phyloP scores from a whole-genome alignment of 2,888 invertebrate species.

The Hybos culiciformis region DNA sequence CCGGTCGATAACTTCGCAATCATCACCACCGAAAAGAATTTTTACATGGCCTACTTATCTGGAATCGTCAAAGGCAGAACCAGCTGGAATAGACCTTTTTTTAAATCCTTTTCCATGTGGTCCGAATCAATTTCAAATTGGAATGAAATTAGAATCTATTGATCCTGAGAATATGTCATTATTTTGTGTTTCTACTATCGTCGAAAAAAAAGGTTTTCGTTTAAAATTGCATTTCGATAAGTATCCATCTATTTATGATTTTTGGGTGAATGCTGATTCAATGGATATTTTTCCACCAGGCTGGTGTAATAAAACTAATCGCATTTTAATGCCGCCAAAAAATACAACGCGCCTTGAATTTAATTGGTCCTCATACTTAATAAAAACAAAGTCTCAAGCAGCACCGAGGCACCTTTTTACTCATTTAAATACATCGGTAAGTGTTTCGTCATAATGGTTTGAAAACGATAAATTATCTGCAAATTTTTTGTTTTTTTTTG shows the following conservation, averaged over 20 bases:
- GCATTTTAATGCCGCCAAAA: slow-evolving; percentile 65
- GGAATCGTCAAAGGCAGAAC: slow-evolving; percentile 52
- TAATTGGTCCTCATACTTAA: slow-evolving; percentile 74
- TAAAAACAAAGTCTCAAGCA: slow-evolving; percentile 54
- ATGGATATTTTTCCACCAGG: slow-evolving; percentile 81
- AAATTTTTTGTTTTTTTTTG: no score
- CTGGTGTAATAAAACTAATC: slow-evolving; percentile 82
- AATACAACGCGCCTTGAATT: slow-evolving; percentile 49
- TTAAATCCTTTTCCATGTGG: slow-evolving; percentile 59
- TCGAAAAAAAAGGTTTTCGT: slow-evolving; percentile 69
- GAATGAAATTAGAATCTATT: slow-evolving; percentile 86
- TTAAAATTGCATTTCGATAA: slow-evolving; percentile 85
- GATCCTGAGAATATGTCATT: slow-evolving; percentile 83
- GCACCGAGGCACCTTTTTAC: slow-evolving; percentile 68
- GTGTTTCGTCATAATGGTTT: slow-evolving; percentile 17
- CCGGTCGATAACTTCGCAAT: background rate
- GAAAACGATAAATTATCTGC: background rate
- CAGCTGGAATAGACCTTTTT: slow-evolving; percentile 67
- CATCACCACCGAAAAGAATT: slow-evolving; percentile 1
- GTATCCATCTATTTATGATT: slow-evolving; percentile 76
- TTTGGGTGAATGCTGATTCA: slow-evolving; percentile 89
- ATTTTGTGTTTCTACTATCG: slow-evolving; percentile 77
- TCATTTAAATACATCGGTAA: slow-evolving; percentile 50
- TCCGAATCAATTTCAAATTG: slow-evolving; percentile 64
- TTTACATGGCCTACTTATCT: slow-evolving; percentile 84